phyloP scores from a whole-genome alignment of 37 sponge, comb jelly and placozoan genomes.

The Oscarella lobularis region DNA sequence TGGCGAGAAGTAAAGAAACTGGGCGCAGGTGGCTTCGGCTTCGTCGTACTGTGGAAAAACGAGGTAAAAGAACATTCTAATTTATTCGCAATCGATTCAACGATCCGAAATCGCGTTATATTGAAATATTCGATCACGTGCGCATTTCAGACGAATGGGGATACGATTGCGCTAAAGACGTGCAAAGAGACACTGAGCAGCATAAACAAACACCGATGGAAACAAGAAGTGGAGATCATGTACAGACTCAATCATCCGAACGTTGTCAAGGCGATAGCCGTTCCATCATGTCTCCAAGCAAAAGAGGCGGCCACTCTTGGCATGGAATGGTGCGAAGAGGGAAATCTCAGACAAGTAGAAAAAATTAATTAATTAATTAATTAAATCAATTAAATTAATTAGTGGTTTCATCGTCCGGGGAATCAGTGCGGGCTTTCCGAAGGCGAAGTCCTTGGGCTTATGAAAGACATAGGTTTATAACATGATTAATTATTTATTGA shows the following conservation, averaged over 20 bases:
- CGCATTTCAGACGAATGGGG: background rate
- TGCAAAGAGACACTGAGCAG: too few species aligned
- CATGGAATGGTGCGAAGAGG: constrained; percentile 1
- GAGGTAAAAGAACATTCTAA: too few species aligned
- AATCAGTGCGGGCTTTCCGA: background rate
- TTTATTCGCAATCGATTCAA: too few species aligned
- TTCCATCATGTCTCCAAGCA: background rate
- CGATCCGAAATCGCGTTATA: too few species aligned
- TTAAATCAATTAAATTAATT: background rate
- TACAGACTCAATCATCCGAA: background rate
- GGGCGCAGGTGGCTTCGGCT: background rate
- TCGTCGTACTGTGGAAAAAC: background rate
- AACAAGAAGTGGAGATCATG: background rate
- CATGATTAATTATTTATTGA: too few species aligned
- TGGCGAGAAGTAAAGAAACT: background rate
- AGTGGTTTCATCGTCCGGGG: background rate
- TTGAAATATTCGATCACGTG: too few species aligned
- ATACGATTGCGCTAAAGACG: background rate
- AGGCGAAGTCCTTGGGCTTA: background rate
- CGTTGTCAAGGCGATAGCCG: background rate
- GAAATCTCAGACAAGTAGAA: background rate
- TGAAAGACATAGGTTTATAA: background rate
- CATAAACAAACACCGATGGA: background rate
- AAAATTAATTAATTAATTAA: background rate
- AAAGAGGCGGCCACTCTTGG: background rate